Conservation (phyloP, 37 sponge, comb jelly and placozoan species). For the Geodia barretti region DNA sequence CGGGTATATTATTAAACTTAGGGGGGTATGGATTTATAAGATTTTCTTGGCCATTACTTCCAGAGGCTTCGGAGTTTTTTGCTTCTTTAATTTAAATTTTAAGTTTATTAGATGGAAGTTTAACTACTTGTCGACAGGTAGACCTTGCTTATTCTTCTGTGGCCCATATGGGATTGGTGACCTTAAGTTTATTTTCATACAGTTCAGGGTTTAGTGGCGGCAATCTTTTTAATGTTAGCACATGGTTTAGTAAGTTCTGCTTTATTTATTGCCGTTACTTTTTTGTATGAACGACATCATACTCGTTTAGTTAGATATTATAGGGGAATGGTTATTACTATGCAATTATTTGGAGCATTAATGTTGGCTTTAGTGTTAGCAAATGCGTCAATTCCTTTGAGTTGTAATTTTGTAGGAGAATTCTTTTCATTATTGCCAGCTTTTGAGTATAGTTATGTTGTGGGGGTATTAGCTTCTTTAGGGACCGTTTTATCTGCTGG, state of each 20-base stretch:
- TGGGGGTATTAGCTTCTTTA: conserved; percentile 62
- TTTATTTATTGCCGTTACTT: conserved; percentile 81
- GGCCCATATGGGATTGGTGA: conserved; percentile 88
- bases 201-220: conserved; percentile 58
- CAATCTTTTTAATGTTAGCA: conserved; percentile 83
- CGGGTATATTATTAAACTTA: conserved; percentile 80
- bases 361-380: conserved; percentile 71
- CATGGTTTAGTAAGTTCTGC: conserved; percentile 88
- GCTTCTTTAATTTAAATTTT: conserved; percentile 68
- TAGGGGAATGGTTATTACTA: conserved; percentile 67
- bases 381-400: conserved; percentile 81
- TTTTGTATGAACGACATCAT: conserved; percentile 78
- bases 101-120: conserved; percentile 69
- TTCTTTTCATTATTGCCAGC: conserved; percentile 75
- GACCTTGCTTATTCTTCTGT: conserved; percentile 86
- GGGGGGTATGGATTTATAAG: conserved; percentile 86
- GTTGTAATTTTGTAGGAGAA: conserved; percentile 88
- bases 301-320: conserved; percentile 78
- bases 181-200: conserved; percentile 76
- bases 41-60: conserved; percentile 76
- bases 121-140: conserved; percentile 66
- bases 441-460: conserved; percentile 72
- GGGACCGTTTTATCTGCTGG: conserved; percentile 69
- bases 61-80: conserved; percentile 75
- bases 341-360: conserved; percentile 59